Base-by-base conservation (phyloP, 2,888 invertebrate species). In the Xestobium rufovillosum region DNA sequence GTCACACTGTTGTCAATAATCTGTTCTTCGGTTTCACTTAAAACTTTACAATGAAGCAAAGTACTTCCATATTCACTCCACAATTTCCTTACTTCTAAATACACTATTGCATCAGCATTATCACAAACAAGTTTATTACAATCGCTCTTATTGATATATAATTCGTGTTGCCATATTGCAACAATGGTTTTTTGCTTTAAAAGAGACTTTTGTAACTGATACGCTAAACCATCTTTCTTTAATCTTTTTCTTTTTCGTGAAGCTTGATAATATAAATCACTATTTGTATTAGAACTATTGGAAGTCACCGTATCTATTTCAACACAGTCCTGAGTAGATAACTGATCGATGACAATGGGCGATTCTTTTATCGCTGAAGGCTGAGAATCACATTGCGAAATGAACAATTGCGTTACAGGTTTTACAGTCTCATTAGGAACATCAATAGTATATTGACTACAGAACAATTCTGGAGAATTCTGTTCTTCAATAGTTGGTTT, bases 81-180 rank as follows among this genome's bases (percentile, higher is more conserved):
- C 26, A 41, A 39, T 33, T 48, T 42, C 15, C 38, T 43, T 26
- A 58, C 42, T 30, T 36, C 39, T 39, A 58, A 49, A 9, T 44
- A 9, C 10, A 52, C 36, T 35, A 43, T 34, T 31, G 35, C 34
- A 23, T 47, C 32, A 11, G 48, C 42, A 26, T 47, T 38, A 25
- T 44, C 34, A 26, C 36, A 41, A 12, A 69, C 67, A 12, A 69
- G 59, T 2, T 66, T 45, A 48, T 69, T 67, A 45, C 61, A 66
- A 6, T 69, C 65, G 50, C 63, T 65, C 44, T 56, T 61, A 1
- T 70, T 71, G 43, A 70, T 55, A 56, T 61, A 73, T 39, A 61
- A 56, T 52, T 75, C 74, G 48, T 75, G 73, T 54, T 70, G 66
- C 73, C 74, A 74, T 34, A 75, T 59, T 16, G 67, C 66, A 34